Conservation (phyloP, 1,140 invertebrate genomes). For the Berghia stephanieae region DNA sequence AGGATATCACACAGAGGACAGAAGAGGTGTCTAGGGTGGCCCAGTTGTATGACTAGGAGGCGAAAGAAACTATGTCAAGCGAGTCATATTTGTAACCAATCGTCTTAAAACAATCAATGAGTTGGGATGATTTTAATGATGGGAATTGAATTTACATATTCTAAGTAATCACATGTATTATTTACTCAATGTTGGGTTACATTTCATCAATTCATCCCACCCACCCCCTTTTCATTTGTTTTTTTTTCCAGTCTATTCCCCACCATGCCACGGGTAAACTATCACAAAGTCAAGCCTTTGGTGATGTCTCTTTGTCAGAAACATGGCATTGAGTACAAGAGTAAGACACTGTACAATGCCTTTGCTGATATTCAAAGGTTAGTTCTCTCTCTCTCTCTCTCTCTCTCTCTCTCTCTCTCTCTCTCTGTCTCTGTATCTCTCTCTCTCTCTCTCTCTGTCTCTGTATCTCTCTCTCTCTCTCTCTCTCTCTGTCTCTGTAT, state of each 20-base stretch:
- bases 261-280: conserved; percentile 66
- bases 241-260: conserved; percentile 63
- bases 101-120: no score
- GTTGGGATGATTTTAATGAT: neutral
- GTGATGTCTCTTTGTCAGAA: conserved; percentile 65
- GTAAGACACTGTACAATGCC: conserved; percentile 58
- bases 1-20: no score
- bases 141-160: neutral
- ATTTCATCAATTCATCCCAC: conserved; percentile 29
- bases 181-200: no score
- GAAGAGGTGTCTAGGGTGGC: no score
- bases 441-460: no score
- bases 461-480: no score
- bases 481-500: no score
- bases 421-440: conserved; percentile 19
- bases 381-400: no score
- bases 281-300: conserved; percentile 61
- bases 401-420: neutral
- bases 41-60: no score
- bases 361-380: conserved; percentile 64
- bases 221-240: conserved; percentile 33
- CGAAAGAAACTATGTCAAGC: no score
- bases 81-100: no score
- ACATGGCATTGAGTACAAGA: conserved; percentile 59
- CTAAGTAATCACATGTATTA: neutral